phyloP scores from a whole-genome alignment of 2,113 vertebrate species.

The Lophura nycthemera region DNA sequence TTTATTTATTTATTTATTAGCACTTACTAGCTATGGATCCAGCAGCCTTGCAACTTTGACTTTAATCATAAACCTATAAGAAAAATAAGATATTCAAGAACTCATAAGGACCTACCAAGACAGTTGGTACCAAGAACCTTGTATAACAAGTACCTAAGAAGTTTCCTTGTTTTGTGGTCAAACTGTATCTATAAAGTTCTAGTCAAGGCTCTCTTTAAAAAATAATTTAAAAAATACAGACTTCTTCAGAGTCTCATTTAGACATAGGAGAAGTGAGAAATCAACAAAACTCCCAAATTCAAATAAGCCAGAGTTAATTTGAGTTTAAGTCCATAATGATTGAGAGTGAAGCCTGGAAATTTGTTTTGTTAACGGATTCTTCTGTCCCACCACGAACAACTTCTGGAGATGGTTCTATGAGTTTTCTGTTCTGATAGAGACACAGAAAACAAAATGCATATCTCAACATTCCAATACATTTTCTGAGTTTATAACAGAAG shows the following conservation, averaged over 20 bases:
- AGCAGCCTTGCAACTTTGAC: not conserved
- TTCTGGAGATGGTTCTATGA: not conserved
- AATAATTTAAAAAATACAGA: not conserved
- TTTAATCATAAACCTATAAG: not conserved
- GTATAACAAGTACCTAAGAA: not conserved
- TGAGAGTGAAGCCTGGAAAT: not conserved
- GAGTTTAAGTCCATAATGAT: not conserved
- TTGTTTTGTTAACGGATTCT: not conserved
- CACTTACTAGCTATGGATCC: not conserved
- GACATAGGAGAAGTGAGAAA: not conserved
- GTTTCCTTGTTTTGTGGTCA: not conserved
- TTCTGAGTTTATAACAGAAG: not conserved
- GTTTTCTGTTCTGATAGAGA: not conserved
- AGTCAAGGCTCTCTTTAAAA: not conserved
- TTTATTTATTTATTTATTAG: no score
- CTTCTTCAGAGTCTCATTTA: not conserved
- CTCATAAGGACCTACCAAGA: not conserved
- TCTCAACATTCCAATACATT: not conserved
- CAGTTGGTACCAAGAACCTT: not conserved
- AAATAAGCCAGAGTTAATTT: not conserved
- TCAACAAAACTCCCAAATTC: not conserved
- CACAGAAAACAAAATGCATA: not conserved
- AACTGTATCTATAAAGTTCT: not conserved
- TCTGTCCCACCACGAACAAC: accelerated
- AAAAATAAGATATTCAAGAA: not conserved